A percentile compares a stretch with the other conserved stretches of the same genome.
Conservation (phyloP, 2,797 vertebrate species). For the Graptemys geographica region DNA sequence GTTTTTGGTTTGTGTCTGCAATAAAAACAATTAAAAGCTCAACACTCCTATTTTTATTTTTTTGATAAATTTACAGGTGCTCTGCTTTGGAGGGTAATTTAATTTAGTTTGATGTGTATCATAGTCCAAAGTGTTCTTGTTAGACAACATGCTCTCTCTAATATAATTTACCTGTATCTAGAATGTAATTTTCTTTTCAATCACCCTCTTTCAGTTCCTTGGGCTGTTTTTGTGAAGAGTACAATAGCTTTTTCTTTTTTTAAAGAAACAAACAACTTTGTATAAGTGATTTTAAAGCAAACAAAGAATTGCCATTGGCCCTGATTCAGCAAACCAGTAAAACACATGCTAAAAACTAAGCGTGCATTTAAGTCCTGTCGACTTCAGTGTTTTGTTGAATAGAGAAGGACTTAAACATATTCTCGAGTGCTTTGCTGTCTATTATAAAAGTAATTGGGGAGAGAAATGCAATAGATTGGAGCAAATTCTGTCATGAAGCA, state of each 20-base stretch:
- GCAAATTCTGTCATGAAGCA: not conserved
- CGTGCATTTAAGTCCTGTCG: not conserved
- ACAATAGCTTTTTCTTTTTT: constrained; percentile 34
- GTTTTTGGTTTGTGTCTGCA: constrained; percentile 63
- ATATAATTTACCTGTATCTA: constrained; percentile 76
- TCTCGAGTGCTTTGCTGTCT: not conserved
- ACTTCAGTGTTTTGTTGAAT: not conserved
- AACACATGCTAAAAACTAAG: not conserved
- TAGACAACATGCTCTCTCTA: constrained; percentile 73
- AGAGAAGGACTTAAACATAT: not conserved
- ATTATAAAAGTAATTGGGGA: not conserved
- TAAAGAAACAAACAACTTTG: not conserved
- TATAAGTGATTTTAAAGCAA: not conserved
- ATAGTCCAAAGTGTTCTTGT: constrained; percentile 74
- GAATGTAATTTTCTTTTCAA: constrained; percentile 65
- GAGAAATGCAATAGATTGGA: not conserved
- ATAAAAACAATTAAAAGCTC: constrained; percentile 77
- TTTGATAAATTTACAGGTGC: constrained; percentile 70
- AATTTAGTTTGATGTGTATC: constrained; percentile 77
- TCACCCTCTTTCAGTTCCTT: constrained; percentile 57
- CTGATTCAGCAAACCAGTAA: not conserved
- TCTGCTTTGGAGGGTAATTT: constrained; percentile 75
- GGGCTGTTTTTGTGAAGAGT: constrained; percentile 38
- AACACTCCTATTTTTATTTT: constrained; percentile 58
- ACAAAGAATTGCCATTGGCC: not conserved